Evolutionary conservation across 2,888 invertebrate genomes (phyloP), one percentile per base, ranked within the genome.

Genomic region (Papilio gigon): DNA sequence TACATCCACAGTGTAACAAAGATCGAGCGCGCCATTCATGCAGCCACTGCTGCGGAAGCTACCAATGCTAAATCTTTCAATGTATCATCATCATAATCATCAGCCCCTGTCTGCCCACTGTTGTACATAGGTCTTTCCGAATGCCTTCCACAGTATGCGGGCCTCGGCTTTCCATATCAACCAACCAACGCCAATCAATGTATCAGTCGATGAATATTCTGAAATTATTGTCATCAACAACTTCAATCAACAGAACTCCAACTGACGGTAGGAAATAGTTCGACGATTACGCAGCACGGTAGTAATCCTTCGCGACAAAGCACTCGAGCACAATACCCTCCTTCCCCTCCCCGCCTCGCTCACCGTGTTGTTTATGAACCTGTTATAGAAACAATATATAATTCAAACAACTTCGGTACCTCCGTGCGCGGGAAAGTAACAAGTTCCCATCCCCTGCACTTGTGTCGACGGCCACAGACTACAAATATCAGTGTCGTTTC

Each of bases 331-430:
- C 64, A 40, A 65, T 40, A 64, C 50, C 50, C 11, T n/a, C 53
- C 11, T n/a, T n/a, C 53, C 11, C 6, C 44, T 17, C 33, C 12
- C 5, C 40, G 8, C 40, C 20, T 42, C 12, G 53, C 27, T 37
- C 63, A 35, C n/a, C 53, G 40, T 11, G 25, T 25, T 56, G 64
- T 40, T 65, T 65, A 56, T 56, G 40, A 30, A 65, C 12, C 53
- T 40, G 37, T 65, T 53, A 65, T 40, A 65, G 64, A 40, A 56
- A 65, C 53, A 56, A 65, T 65, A 17, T 56, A 65, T 65, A 56
- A 65, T 65, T 65, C 64, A 53, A 37, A 40, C 64, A 56, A 56
- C 64, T 65, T 56, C 27, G 53, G 37, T 56, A 65, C 64, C 64
- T 20, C 37, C 40, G 40, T 50, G 20, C n/a, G 14, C 50, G 35